Percentiles rank a stretch among this genome's conserved stretches.
phyloP scores from a whole-genome alignment of 1,140 invertebrate genomes.

The Neotoxoptera formosana region DNA sequence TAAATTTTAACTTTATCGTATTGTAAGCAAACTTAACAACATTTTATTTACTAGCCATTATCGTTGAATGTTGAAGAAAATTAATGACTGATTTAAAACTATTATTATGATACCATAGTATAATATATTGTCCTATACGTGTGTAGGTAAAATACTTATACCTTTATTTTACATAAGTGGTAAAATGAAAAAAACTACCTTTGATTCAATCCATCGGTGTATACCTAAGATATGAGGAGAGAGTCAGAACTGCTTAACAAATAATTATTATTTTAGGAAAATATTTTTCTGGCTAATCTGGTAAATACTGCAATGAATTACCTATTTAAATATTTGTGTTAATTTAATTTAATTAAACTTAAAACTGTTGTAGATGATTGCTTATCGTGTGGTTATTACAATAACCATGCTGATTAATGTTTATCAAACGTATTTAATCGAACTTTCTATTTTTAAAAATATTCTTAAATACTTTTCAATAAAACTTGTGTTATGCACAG shows the following conservation, averaged over 20 bases:
- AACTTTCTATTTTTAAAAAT: neutral
- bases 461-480: neutral
- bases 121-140: neutral
- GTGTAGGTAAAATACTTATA: neutral
- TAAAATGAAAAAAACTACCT: neutral
- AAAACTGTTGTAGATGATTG: neutral
- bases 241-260: neutral
- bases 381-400: neutral
- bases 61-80: neutral
- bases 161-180: neutral
- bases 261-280: neutral
- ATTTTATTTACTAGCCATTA: neutral
- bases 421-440: neutral
- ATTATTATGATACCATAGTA: neutral
- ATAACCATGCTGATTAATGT: neutral
- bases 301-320: too few relatives aligned
- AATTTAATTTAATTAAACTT: neutral
- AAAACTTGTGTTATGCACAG: neutral
- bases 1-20: constrained; percentile 21
- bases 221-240: neutral
- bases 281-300: neutral
- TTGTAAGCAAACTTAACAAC: neutral
- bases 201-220: neutral
- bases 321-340: neutral
- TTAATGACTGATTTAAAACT: neutral